phyloP scores from a whole-genome alignment of 2,113 vertebrate genomes.

The Eurystomus gularis region DNA sequence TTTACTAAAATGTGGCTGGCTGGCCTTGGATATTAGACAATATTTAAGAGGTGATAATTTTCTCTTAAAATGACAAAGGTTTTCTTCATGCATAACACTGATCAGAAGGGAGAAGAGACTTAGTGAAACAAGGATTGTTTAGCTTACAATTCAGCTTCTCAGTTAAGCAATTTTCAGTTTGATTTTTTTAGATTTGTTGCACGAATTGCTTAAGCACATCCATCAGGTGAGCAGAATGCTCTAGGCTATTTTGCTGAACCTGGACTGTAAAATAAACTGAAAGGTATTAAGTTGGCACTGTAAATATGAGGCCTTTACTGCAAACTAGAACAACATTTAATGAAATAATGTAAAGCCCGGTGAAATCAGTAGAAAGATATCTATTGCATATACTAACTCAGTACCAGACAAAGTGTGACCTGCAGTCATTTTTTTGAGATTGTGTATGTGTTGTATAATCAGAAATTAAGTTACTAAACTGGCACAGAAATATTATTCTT shows the following conservation, averaged over 20 bases:
- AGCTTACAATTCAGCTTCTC: neutral
- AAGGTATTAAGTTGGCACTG: neutral
- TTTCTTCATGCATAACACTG: neutral
- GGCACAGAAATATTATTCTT: neutral
- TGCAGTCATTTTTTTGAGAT: neutral
- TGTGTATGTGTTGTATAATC: neutral
- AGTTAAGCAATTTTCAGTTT: neutral
- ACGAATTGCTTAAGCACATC: neutral
- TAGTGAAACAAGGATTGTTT: neutral
- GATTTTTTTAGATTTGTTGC: neutral
- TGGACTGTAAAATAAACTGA: neutral
- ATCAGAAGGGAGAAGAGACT: neutral
- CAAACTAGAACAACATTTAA: neutral
- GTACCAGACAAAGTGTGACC: neutral
- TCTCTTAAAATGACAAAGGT: neutral
- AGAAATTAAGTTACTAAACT: neutral
- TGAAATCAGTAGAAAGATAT: neutral
- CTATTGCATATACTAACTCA: neutral
- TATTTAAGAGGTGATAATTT: neutral
- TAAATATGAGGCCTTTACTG: neutral
- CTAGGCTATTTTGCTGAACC: neutral
- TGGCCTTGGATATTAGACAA: neutral
- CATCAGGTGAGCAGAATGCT: too few relatives aligned
- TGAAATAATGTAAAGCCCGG: neutral
- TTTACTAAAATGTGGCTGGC: neutral